Conservation (phyloP, 2,888 invertebrate species). For the Stenotaenia linearis region DNA sequence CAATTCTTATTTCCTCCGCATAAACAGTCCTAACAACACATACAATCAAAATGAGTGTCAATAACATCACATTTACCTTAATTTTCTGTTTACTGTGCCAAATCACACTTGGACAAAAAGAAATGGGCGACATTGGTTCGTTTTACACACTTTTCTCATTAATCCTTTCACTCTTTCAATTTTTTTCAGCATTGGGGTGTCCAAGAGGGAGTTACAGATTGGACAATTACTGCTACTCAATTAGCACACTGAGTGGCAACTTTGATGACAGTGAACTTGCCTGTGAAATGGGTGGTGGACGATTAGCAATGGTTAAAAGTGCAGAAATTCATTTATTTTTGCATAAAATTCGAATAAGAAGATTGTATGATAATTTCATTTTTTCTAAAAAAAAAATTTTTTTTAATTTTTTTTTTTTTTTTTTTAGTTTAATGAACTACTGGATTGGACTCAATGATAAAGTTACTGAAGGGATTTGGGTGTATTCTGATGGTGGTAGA, state of each 20-base stretch:
- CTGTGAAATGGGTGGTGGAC: constrained; percentile 34
- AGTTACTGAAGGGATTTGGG: constrained; percentile 32
- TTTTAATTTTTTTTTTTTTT: not conserved
- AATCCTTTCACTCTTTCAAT: not conserved
- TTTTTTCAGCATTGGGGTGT: constrained; percentile 31
- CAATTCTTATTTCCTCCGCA: not conserved
- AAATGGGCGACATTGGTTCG: not conserved
- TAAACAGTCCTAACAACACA: not conserved
- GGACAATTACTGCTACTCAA: constrained; percentile 28
- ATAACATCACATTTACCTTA: not conserved
- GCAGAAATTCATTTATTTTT: not conserved
- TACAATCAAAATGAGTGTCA: not conserved
- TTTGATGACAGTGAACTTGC: constrained; percentile 33
- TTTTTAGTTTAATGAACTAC: constrained; percentile 32
- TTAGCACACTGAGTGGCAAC: constrained; percentile 24
- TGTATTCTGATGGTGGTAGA: constrained; percentile 28
- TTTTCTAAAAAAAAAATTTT: not conserved
- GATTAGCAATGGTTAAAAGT: not conserved
- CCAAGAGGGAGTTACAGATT: constrained; percentile 32
- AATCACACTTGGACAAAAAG: not conserved
- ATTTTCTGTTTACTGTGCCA: not conserved
- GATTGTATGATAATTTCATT: not conserved
- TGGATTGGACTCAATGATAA: constrained; percentile 35
- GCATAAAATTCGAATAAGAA: not conserved
- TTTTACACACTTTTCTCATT: not conserved